Percentiles rank a stretch among this genome's conserved stretches.
phyloP scores from a whole-genome alignment of 2,797 vertebrate species.

The Channallabes apus region DNA sequence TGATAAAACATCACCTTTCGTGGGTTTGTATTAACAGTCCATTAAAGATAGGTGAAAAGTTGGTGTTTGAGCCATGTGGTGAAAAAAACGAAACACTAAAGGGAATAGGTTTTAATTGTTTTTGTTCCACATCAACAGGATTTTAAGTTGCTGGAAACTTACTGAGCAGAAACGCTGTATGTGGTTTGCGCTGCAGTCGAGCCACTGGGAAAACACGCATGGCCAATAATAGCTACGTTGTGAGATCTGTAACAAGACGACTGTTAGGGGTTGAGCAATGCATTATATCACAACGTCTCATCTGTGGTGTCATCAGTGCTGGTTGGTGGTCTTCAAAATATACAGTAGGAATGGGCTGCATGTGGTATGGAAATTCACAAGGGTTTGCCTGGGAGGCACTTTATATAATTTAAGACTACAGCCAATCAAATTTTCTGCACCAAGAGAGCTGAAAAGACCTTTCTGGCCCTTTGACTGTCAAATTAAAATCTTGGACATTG shows the following conservation, averaged over 20 bases:
- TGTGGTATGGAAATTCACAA: background rate
- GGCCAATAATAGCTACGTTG: background rate
- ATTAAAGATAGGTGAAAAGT: slow-evolving; percentile 7
- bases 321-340: background rate
- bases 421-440: background rate
- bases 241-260: background rate
- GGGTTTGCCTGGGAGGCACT: background rate
- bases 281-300: background rate
- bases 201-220: background rate
- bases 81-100: background rate
- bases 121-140: background rate
- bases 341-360: background rate
- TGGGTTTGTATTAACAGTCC: background rate
- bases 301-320: background rate
- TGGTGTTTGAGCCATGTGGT: background rate
- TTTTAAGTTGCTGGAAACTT: slow-evolving; percentile 5
- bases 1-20: slow-evolving; percentile 26
- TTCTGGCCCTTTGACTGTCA: background rate
- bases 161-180: background rate
- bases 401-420: background rate
- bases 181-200: background rate
- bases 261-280: background rate
- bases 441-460: background rate
- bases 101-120: background rate
- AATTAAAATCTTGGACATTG: background rate